phyloP scores from a whole-genome alignment of 2,113 vertebrate genomes.

The Aptenodytes forsteri region DNA sequence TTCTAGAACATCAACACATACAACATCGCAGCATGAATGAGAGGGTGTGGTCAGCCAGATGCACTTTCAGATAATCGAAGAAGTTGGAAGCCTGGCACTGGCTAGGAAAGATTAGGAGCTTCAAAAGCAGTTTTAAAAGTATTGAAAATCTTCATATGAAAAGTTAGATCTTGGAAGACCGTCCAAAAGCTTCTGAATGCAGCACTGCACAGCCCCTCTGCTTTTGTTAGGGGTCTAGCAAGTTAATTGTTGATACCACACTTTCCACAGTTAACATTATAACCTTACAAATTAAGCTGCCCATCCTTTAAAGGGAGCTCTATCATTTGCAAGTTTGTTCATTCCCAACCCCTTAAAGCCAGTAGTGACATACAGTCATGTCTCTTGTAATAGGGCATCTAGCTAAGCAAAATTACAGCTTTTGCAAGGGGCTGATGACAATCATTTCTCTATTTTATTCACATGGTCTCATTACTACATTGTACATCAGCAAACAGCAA shows the following conservation, averaged over 20 bases:
- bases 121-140: neutral
- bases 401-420: neutral
- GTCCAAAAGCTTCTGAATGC: neutral
- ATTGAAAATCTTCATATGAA: neutral
- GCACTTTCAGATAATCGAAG: constrained; percentile 19
- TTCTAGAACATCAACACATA: constrained; percentile 73
- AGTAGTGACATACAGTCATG: accelerated
- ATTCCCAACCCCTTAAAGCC: neutral
- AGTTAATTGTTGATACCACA: neutral
- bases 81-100: neutral
- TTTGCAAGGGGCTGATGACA: neutral
- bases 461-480: neutral
- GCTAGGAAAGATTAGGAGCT: neutral
- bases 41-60: constrained; percentile 57
- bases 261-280: neutral
- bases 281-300: neutral
- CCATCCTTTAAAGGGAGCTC: neutral
- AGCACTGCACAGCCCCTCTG: neutral
- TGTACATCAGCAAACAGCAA: neutral
- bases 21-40: neutral
- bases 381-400: neutral
- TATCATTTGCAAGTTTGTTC: neutral
- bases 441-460: neutral
- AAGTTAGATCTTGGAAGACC: neutral
- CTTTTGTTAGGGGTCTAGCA: neutral